Conservation (phyloP, 1,140 invertebrate genomes). For the Cyphomyrmex costatus region DNA sequence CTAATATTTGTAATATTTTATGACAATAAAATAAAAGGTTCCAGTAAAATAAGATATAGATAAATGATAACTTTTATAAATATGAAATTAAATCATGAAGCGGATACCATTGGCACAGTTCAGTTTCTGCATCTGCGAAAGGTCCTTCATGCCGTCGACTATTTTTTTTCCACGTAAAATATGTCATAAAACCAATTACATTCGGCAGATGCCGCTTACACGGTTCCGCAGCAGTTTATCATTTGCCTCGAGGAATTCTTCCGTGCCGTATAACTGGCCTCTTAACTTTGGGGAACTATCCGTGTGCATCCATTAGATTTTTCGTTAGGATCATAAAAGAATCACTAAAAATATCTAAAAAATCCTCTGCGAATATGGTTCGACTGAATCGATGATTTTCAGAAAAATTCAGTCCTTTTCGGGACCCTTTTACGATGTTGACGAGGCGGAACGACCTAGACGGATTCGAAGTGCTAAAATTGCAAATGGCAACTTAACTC, state of each 20-base stretch:
- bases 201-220: constrained; percentile 47
- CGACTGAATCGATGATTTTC: not conserved
- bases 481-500: constrained; percentile 20
- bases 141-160: not conserved
- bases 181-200: constrained; percentile 80
- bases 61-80: not conserved
- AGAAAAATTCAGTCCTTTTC: not conserved
- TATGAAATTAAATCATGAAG: no score
- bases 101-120: not conserved
- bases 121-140: not conserved
- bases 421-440: not conserved
- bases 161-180: constrained; percentile 79
- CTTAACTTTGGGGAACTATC: constrained; percentile 56
- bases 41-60: no score
- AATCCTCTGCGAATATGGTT: not conserved
- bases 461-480: constrained; percentile 12
- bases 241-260: constrained; percentile 73
- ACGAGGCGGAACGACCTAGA: constrained; percentile 8
- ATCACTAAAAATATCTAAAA: not conserved
- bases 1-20: not conserved
- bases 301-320: constrained; percentile 6
- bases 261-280: constrained; percentile 38
- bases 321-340: constrained; percentile 49
- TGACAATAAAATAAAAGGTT: not conserved
- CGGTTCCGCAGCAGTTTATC: constrained; percentile 70